Percentiles rank a stretch among this genome's conserved stretches.
Evolutionary conservation across 2,888 invertebrate genomes (phyloP).

Genomic region (Acrobasis repandana): DNA sequence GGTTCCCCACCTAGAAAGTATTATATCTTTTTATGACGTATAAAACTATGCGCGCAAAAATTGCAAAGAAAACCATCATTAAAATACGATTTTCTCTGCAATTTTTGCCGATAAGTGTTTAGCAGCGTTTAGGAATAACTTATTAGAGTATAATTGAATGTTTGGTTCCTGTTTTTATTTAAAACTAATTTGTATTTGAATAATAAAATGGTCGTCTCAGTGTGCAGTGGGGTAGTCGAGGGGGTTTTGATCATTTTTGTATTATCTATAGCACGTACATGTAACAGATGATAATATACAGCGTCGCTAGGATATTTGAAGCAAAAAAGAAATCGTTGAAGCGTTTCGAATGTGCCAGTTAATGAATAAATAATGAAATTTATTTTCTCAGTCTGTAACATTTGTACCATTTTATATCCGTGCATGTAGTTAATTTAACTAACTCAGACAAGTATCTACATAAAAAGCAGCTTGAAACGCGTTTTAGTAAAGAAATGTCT

Average conservation of each 20-base stretch:
- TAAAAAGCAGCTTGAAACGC: not conserved
- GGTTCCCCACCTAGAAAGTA: too few species aligned
- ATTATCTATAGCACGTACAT: slow-evolving; percentile 10
- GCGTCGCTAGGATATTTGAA: slow-evolving; percentile 2
- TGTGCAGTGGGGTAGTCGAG: slow-evolving; percentile 41
- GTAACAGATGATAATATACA: slow-evolving; percentile 10
- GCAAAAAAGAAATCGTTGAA: too few species aligned
- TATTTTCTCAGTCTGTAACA: too few species aligned
- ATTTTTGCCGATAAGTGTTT: too few species aligned
- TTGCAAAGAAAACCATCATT: too few species aligned
- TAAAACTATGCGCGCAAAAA: too few species aligned
- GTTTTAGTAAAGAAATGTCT: not conserved
- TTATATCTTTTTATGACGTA: too few species aligned
- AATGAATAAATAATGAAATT: not conserved
- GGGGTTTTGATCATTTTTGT: slow-evolving; percentile 24
- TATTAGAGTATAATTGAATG: not conserved
- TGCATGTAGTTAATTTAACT: too few species aligned
- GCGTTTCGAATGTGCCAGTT: not conserved
- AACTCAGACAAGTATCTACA: too few species aligned
- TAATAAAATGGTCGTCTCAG: slow-evolving; percentile 29
- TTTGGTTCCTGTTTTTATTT: not conserved
- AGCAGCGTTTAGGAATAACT: not conserved
- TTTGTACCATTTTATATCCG: too few species aligned
- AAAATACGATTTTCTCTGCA: too few species aligned
- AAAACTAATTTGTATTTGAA: not conserved